Base-by-base conservation (phyloP, 2,888 invertebrate species). In the Epirrita christyi region DNA sequence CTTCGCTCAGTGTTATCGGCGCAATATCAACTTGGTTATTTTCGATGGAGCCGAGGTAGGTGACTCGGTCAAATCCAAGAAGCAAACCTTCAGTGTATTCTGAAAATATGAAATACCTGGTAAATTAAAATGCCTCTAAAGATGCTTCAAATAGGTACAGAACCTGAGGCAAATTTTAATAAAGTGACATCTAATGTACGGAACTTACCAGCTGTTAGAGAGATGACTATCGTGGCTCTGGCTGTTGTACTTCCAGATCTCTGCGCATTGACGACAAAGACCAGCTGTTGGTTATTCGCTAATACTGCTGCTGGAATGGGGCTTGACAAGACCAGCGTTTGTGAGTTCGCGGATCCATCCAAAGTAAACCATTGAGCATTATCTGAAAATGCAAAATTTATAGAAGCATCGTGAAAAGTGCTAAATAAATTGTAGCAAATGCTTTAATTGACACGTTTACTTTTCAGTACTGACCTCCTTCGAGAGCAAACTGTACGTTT, bases 231-330 rank as follows among this genome's bases (percentile, higher is more conserved):
- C 2, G 73, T 72, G 0, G 76, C 58, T 40, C 62, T 57, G 1
- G 70, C 66, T 4, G 56, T 59, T 6, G 47, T 56, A 13, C 66
- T 68, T 27, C 66, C 68, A 13, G 62, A 60, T 44, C 63, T 68
- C 27, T 61, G 48, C 1, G 78, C 77, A 9, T 50, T 58, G 21
- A 76, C 51, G 4, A 61, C 44, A 28, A 76, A 73, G 0, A 73
- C 52, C n/a, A 78, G 59, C 36, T 72, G 72, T 15, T 68, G 67
- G 46, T 72, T 72, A 51, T 66, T 73, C 11, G 59, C 60, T 27
- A 76, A 14, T 1, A 75, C 64, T n/a, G 67, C 66, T 4, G 64
- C 50, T 4, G 78, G 75, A 34, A 79, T 70, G 1, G 71, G 53
- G 14, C 49, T 60, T 10, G 58, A 15, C 14, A 65, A 21, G 1